Base-by-base conservation (phyloP, 2,888 invertebrate genomes). In the Hemistola chrysoprasaria region DNA sequence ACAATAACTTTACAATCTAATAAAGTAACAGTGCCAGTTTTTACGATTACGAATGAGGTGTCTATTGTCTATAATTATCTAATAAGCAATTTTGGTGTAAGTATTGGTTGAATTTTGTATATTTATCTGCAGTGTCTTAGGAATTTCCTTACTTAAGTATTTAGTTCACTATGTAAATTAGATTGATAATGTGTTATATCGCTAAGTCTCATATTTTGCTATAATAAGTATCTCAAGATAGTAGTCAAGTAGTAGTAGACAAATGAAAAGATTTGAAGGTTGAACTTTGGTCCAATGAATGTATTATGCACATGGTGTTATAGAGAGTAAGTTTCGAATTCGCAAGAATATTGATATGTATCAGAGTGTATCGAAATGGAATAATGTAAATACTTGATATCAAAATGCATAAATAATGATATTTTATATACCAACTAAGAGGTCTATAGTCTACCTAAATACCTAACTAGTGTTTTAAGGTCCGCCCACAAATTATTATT, bases 211-310 rank as follows among this genome's bases (percentile, higher is more conserved):
- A 50, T 52, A 48, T 47, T 53, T 59, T 58, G 57, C 55, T 43
- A 36, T 33, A 36, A 28, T 47, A 50, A 53, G 38, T 61, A 53
- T 45, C 42, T 59, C 40, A 48, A 59, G 53, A 45, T 50, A 45
- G 36, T 40, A 37, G 53, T 62, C 64, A 57, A 53, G 45, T 62
- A 53, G 47, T 51, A 30, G 49, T 61, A 64, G 62, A 48, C 53
- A 62, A 71, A 67, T 64, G 65, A 71, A 65, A 73, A 68, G 78
- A 80, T 71, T 71, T 74, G 78, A 87, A 81, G 87, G 87, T 88
- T 88, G 87, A 87, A 86, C 73, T 83, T 86, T 87, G 87, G 87
- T 88, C 87, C 87, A 88, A 88, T 80, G 79, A 84, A 74, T 75
- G 78, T 82, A 85, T 74, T 76, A 73, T 78, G 81, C 86, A 85